These are phyloP conservation scores for Aethes cnicana DNA, from an alignment of 2,888 invertebrate species.

Conservation along the genomic window DNA sequence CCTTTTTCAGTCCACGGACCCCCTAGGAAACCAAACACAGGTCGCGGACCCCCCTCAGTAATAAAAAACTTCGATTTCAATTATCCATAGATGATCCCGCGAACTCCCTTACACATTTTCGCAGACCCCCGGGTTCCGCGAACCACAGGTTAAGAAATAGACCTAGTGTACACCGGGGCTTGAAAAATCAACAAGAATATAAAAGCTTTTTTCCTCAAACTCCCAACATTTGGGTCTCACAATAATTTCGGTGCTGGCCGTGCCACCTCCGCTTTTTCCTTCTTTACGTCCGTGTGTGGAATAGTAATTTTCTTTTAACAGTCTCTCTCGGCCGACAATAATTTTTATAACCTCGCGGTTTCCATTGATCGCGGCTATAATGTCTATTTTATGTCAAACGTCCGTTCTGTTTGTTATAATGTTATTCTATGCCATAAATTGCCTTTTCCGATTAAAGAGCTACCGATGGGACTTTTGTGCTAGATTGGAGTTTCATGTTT, in stretches of 20 bases:
- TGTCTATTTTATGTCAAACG: constrained; percentile 36
- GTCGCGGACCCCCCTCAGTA: too few species aligned
- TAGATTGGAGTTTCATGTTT: not conserved
- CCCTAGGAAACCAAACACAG: too few species aligned
- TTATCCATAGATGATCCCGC: too few species aligned
- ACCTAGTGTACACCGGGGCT: too few species aligned
- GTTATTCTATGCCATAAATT: constrained; percentile 17
- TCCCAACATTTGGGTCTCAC: too few species aligned
- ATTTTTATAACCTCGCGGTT: constrained; percentile 47
- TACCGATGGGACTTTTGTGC: constrained; percentile 1
- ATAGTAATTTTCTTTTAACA: constrained; percentile 68
- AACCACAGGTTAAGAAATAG: too few species aligned
- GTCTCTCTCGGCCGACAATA: constrained; percentile 54
- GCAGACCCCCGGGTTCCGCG: too few species aligned
- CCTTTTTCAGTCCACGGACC: too few species aligned
- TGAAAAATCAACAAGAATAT: too few species aligned
- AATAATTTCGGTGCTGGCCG: constrained; percentile 9
- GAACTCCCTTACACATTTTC: too few species aligned
- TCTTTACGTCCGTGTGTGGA: constrained; percentile 47
- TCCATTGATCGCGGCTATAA: constrained; percentile 30
- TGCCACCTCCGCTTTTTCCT: constrained; percentile 45
- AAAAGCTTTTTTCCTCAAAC: too few species aligned
- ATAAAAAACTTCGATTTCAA: too few species aligned
- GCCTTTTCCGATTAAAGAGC: constrained; percentile 13
- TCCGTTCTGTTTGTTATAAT: constrained; percentile 32